These are phyloP conservation scores for Meriones unguiculatus DNA, from an alignment of 2,113 vertebrate species.

Conservation along the genomic window DNA sequence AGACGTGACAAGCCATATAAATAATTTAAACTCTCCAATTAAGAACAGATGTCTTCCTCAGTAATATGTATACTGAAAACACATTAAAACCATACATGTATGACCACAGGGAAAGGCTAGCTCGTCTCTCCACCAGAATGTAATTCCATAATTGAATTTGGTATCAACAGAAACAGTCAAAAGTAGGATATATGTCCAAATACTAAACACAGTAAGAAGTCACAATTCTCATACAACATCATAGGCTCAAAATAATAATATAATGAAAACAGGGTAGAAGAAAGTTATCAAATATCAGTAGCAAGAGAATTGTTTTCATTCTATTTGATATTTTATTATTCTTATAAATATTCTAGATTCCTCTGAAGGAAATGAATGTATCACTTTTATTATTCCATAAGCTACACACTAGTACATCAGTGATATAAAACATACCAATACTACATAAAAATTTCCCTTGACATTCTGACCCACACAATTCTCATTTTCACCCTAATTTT, in stretches of 20 bases:
- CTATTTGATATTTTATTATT: constrained; percentile 29
- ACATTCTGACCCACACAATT: neutral
- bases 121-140: constrained; percentile 7
- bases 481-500: neutral
- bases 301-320: constrained; percentile 40
- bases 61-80: constrained; percentile 45
- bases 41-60: constrained; percentile 71
- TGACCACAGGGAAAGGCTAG: constrained; percentile 42
- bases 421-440: neutral
- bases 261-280: constrained; percentile 37
- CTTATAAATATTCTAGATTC: neutral
- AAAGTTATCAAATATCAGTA: constrained; percentile 29
- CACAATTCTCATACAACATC: neutral
- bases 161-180: neutral
- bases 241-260: neutral
- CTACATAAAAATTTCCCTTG: neutral
- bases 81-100: constrained; percentile 47
- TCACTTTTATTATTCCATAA: constrained; percentile 40
- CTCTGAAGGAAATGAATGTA: neutral
- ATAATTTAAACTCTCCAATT: constrained; percentile 68
- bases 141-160: constrained; percentile 32
- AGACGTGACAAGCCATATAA: constrained; percentile 62
- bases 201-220: constrained; percentile 9
- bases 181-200: neutral
- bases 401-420: neutral